Base-by-base conservation (phyloP, 2,113 vertebrate species). In the Eurypyga helias region DNA sequence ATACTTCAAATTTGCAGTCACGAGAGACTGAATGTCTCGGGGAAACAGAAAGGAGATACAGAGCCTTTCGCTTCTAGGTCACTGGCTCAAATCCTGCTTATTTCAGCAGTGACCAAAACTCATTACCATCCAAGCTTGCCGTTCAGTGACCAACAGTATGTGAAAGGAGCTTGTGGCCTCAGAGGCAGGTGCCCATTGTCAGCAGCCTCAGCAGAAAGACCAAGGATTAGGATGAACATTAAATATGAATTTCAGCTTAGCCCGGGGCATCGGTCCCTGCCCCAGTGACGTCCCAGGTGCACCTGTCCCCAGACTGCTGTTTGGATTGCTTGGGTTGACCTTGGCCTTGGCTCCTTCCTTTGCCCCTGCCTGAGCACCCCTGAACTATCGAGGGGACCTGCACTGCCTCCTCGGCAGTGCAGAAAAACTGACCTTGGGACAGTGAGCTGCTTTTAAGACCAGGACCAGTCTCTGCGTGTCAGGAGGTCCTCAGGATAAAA, bases 51-150 rank as follows among this genome's bases (percentile, higher is more conserved):
- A 93, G 79, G 72, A 83, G 61, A 95, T 82, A 86, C 46, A 79
- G n/a, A 95, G 85, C 87, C 75, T 92, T 96, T 97, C 93, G 60
- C 95, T 97, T 97, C 94, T 92, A 96, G 96, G 97, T 97, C 97
- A 97, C 91, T 95, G 95, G 58, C 85, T 96, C 69, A 95, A 96
- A 96, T 94, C 80, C 83, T 96, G 97, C 95, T 97, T 97, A 94
- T 93, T 97, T 97, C 94, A 96, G 95, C 96, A 96, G 87, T 95
- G 95, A 96, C 97, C 96, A 96, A 93, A 98, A 94, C 76, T 95
- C 93, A 96, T 98, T 96, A 97, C 64, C 76, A 84, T 96, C 96
- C 90, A 89, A 79, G 95, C 91, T 94, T 89, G 91, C 73, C 87
- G 58, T 48, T 96, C 81, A 93, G 73, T 94, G 92, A 93, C 94